These are phyloP conservation scores for Hoplodrina blanda DNA, from an alignment of 2,888 invertebrate species.

Conservation along the genomic window DNA sequence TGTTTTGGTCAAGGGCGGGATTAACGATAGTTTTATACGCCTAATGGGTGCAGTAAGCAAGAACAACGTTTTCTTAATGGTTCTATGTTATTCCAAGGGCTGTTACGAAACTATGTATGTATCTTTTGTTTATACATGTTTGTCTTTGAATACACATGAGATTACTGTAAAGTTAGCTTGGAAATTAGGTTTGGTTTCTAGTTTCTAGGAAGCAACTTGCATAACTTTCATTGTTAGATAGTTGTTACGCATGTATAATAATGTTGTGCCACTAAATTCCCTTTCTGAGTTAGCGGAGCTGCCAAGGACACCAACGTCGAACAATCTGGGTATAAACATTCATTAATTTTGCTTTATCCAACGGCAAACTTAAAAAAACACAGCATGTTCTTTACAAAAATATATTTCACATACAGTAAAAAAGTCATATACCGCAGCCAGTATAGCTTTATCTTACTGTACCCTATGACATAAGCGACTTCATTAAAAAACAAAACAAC, in stretches of 20 bases:
- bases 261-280: slow-evolving; percentile 32
- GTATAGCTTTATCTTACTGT: slow-evolving; percentile 35
- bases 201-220: slow-evolving; percentile 48
- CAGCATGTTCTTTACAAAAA: neutral
- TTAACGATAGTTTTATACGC: slow-evolving; percentile 83
- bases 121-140: slow-evolving; percentile 52
- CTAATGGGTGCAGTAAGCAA: slow-evolving; percentile 80
- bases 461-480: slow-evolving; percentile 25
- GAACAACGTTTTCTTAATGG: slow-evolving; percentile 76
- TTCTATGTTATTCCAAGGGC: slow-evolving; percentile 63
- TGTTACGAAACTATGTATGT: slow-evolving; percentile 42
- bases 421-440: neutral
- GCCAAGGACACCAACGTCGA: slow-evolving; percentile 15
- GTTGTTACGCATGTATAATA: slow-evolving; percentile 49
- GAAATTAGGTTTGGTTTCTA: slow-evolving; percentile 61
- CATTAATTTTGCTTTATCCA: neutral
- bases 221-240: slow-evolving; percentile 53
- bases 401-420: neutral
- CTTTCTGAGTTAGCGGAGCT: slow-evolving; percentile 9
- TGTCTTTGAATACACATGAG: slow-evolving; percentile 59
- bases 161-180: slow-evolving; percentile 51
- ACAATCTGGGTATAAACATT: neutral
- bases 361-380: neutral
- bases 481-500: slow-evolving; percentile 54
- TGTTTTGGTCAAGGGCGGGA: slow-evolving; percentile 83